phyloP scores from a whole-genome alignment of 2,888 invertebrate genomes.

The Netelia virgata region DNA sequence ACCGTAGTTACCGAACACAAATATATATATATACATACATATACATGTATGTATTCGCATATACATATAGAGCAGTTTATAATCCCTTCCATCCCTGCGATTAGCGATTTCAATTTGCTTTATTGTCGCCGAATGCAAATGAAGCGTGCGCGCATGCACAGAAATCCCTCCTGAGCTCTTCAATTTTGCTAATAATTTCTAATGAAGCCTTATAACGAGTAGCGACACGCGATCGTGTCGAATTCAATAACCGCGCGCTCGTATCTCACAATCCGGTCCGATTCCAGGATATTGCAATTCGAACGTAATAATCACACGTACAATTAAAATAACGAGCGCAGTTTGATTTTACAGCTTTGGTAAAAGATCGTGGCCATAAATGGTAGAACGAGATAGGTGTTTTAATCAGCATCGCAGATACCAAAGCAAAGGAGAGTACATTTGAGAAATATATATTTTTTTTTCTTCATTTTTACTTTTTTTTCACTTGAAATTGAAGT shows the following conservation, averaged over 20 bases:
- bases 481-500: slow-evolving; percentile 38
- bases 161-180: neutral
- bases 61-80: neutral
- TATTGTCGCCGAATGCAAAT: slow-evolving; percentile 51
- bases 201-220: slow-evolving; percentile 36
- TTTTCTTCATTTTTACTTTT: slow-evolving; percentile 13
- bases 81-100: neutral
- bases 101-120: slow-evolving; percentile 18
- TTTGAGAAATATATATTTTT: slow-evolving; percentile 25
- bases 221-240: neutral
- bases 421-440: slow-evolving; percentile 55
- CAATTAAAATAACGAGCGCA: slow-evolving; percentile 52
- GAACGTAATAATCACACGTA: slow-evolving; percentile 40
- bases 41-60: neutral
- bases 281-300: slow-evolving; percentile 26
- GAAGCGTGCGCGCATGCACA: slow-evolving; percentile 12
- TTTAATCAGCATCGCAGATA: slow-evolving; percentile 46
- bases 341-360: slow-evolving; percentile 58
- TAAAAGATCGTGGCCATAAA: slow-evolving; percentile 48
- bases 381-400: slow-evolving; percentile 39
- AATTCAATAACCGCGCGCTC: neutral
- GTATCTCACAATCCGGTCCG: neutral
- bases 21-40: neutral
- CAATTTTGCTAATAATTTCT: slow-evolving; percentile 40
- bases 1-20: neutral